phyloP scores from a whole-genome alignment of 2,888 invertebrate species.

The Lycaena phlaeas region DNA sequence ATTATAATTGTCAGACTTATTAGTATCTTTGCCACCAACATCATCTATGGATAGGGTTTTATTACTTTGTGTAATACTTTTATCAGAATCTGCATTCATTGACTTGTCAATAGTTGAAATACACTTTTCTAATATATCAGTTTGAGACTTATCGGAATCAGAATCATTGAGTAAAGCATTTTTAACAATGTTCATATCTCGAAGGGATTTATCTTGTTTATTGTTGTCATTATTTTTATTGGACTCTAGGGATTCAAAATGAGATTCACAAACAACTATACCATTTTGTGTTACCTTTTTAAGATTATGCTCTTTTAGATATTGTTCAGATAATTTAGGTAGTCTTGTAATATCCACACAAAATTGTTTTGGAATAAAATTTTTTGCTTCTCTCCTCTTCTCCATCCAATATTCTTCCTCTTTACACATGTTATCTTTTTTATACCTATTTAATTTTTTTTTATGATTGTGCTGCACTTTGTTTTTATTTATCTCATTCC shows the following conservation, averaged over 20 bases:
- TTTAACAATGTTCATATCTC: constrained; percentile 16
- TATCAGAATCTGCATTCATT: neutral
- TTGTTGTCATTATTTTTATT: constrained; percentile 5
- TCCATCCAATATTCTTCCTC: constrained; percentile 24
- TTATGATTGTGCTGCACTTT: constrained; percentile 6
- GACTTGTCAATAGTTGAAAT: neutral
- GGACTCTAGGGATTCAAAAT: neutral
- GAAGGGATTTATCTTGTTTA: constrained; percentile 4
- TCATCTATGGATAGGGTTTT: neutral
- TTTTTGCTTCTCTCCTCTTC: constrained; percentile 35
- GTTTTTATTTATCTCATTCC: constrained; percentile 8
- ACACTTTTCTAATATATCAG: constrained; percentile 8
- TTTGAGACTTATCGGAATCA: constrained; percentile 23
- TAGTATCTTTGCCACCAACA: too few species aligned
- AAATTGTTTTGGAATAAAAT: constrained; percentile 44
- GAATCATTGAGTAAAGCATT: constrained; percentile 29
- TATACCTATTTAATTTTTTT: constrained; percentile 9
- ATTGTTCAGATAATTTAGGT: constrained; percentile 32
- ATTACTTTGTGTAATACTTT: neutral
- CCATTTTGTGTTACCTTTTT: constrained; percentile 34
- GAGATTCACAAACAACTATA: constrained; percentile 28
- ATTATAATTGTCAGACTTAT: constrained; percentile 10
- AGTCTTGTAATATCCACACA: constrained; percentile 33
- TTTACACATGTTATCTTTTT: constrained; percentile 10
- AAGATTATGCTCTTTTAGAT: constrained; percentile 33